These are phyloP conservation scores for Odocoileus virginianus DNA, from an alignment of 2,113 vertebrate genomes.

Conservation along the genomic window DNA sequence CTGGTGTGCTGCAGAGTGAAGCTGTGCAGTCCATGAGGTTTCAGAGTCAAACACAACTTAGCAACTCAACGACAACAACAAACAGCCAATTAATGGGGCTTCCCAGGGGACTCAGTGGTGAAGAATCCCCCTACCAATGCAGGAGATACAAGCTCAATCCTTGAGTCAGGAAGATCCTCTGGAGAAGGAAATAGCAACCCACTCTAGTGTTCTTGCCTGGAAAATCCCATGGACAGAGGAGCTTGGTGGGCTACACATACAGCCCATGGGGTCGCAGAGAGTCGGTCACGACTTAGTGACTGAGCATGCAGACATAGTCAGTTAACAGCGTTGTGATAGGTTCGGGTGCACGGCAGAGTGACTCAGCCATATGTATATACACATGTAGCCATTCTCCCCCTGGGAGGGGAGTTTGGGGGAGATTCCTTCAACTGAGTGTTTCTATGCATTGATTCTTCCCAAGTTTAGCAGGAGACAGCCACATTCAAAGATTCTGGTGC, in stretches of 20 bases:
- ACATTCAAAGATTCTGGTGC: not conserved
- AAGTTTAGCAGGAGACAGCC: not conserved
- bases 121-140: not conserved
- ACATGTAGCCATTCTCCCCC: rapidly evolving
- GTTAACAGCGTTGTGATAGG: not conserved
- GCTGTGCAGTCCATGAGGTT: not conserved
- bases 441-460: not conserved
- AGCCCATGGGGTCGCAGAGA: not conserved
- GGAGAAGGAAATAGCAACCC: not conserved
- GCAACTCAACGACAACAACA: not conserved
- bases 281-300: not conserved
- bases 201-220: not conserved
- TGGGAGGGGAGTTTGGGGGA: not conserved
- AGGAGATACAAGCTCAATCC: not conserved
- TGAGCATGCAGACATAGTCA: not conserved
- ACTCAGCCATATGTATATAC: not conserved
- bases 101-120: not conserved
- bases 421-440: not conserved
- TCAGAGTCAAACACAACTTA: not conserved
- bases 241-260: not conserved
- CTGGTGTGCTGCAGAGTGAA: not conserved
- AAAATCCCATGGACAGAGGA: not conserved
- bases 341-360: not conserved
- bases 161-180: not conserved
- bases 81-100: not conserved